Evolutionary conservation across 2,888 invertebrate species (phyloP).

Genomic region (Odontocerum albicorne): DNA sequence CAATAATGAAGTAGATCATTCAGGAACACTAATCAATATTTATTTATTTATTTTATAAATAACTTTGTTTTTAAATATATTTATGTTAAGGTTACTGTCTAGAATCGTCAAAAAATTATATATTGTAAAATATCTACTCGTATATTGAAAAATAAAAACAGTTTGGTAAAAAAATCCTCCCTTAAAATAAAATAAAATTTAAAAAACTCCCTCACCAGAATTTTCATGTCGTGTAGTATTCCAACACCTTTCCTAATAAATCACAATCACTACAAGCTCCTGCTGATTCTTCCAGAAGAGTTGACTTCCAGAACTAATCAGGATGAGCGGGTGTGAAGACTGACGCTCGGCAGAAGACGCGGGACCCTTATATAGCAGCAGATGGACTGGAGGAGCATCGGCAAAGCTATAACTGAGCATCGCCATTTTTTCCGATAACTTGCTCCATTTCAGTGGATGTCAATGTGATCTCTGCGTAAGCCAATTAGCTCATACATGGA

Average conservation of each 20-base stretch:
- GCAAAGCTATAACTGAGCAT: background rate
- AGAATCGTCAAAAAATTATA: too few relatives aligned
- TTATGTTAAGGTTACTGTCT: too few relatives aligned
- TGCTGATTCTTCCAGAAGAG: constrained; percentile 3
- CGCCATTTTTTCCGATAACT: constrained; percentile 11
- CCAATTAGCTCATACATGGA: too few relatives aligned
- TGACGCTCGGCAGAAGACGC: constrained; percentile 5
- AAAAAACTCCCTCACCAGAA: constrained; percentile 9
- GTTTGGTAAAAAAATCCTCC: too few relatives aligned
- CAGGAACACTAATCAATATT: too few relatives aligned
- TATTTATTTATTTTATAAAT: too few relatives aligned
- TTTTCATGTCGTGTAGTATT: background rate
- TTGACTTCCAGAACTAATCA: constrained; percentile 12
- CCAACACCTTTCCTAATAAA: background rate
- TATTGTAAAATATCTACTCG: too few relatives aligned
- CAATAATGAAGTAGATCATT: too few relatives aligned
- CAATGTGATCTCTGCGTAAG: background rate
- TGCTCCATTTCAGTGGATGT: constrained; percentile 10
- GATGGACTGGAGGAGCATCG: constrained; percentile 14
- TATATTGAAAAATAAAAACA: too few relatives aligned
- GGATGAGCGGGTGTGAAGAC: constrained; percentile 17
- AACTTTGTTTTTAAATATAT: too few relatives aligned
- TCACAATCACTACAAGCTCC: background rate
- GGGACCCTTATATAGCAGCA: constrained; percentile 14
- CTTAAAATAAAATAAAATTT: too few relatives aligned